Evolutionary conservation across 2,113 vertebrate species (phyloP).

Genomic region (Pholis gunnellus): DNA sequence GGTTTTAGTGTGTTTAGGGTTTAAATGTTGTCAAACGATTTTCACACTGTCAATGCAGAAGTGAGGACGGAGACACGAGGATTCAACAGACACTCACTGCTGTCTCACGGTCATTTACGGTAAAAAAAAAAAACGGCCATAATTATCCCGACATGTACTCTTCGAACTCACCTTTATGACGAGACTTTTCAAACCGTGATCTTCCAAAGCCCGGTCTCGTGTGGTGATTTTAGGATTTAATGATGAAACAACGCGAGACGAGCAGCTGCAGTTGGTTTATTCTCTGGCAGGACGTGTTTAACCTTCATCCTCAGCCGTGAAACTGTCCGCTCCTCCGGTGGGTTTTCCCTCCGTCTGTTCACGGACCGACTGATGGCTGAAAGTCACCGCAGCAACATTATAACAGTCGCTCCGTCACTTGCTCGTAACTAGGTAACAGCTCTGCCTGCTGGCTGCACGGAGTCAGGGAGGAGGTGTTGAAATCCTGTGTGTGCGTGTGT

Average conservation of each 20-base stretch:
- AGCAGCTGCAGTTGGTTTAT: not conserved
- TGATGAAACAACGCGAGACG: constrained; percentile 6
- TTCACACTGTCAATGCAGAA: not conserved
- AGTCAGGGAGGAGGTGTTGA: constrained; percentile 77
- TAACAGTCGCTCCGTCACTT: constrained; percentile 59
- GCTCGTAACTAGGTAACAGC: constrained; percentile 85
- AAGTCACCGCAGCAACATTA: constrained; percentile 57
- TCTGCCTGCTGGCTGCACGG: constrained; percentile 60
- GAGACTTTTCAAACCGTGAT: constrained; percentile 15
- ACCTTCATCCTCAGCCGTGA: not conserved
- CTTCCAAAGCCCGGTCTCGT: not conserved
- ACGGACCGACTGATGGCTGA: constrained; percentile 28
- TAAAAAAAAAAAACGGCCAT: not conserved
- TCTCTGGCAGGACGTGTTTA: not conserved
- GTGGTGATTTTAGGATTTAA: not conserved
- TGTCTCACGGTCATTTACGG: too few species aligned
- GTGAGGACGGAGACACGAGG: not conserved
- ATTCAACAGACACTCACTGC: not conserved
- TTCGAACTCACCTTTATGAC: constrained; percentile 41
- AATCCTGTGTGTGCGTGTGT: constrained; percentile 32
- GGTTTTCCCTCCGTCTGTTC: constrained; percentile 37
- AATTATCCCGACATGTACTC: too few species aligned
- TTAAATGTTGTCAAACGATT: not conserved
- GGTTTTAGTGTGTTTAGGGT: not conserved
- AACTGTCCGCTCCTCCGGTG: not conserved